Evolutionary conservation across 2,888 invertebrate genomes (phyloP).

Genomic region (Agrochola lota): DNA sequence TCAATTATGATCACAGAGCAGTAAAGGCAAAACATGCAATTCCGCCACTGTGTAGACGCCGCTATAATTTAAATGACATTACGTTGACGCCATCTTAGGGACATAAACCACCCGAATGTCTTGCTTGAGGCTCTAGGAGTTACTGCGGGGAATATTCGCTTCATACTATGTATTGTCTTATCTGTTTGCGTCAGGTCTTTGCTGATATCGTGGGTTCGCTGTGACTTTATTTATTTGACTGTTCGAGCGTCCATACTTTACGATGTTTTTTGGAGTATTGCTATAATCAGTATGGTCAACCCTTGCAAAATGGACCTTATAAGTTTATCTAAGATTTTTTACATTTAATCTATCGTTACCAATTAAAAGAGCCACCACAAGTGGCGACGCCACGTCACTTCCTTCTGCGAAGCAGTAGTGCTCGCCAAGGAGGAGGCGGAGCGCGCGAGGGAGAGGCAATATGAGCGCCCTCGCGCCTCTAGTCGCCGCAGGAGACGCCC

Average conservation of each 20-base stretch:
- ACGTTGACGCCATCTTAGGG: conserved; percentile 32
- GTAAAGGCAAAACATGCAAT: conserved; percentile 37
- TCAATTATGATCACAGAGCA: conserved; percentile 21
- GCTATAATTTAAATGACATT: conserved; percentile 45
- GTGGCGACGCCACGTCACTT: no score
- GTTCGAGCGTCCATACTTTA: conserved; percentile 1
- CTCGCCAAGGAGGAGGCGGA: no score
- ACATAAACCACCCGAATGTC: conserved; percentile 45
- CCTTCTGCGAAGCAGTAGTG: no score
- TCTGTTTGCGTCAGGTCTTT: conserved; percentile 21
- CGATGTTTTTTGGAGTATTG: not conserved
- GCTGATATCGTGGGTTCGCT: conserved; percentile 7
- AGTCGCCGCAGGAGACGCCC: no score
- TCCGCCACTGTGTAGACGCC: conserved; percentile 4
- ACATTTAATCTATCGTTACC: not conserved
- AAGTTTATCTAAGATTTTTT: not conserved
- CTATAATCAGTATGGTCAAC: not conserved
- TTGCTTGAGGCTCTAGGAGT: conserved; percentile 43
- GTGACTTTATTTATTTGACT: conserved; percentile 12
- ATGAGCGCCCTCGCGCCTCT: no score
- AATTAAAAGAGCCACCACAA: no score
- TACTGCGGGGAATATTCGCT: conserved; percentile 6
- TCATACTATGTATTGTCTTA: conserved; percentile 27
- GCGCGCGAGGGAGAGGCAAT: no score
- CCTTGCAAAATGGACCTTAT: not conserved